Evolutionary conservation across 2,888 invertebrate genomes (phyloP).

Genomic region (Tinea semifulvella): DNA sequence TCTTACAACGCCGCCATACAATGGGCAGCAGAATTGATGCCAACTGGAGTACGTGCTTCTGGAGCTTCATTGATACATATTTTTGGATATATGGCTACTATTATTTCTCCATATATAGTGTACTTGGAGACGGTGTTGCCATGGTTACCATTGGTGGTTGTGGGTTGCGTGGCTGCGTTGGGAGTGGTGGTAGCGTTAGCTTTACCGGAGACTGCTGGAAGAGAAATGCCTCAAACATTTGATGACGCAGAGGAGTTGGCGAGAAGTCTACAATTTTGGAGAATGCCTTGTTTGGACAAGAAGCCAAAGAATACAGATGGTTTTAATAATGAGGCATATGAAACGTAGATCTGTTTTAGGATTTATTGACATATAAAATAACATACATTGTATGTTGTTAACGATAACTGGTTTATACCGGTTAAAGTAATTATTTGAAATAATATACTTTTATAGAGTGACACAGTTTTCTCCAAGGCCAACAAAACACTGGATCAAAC

Average conservation of each 20-base stretch:
- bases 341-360: neutral
- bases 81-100: conserved; percentile 35
- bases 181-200: conserved; percentile 29
- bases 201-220: conserved; percentile 43
- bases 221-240: conserved; percentile 47
- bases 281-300: conserved; percentile 32
- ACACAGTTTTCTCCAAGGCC: too few species aligned
- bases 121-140: conserved; percentile 32
- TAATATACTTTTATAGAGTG: too few species aligned
- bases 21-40: conserved; percentile 46
- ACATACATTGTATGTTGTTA: too few species aligned
- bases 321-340: neutral
- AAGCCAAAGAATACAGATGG: conserved; percentile 5
- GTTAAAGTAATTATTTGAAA: too few species aligned
- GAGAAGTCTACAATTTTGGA: conserved; percentile 31
- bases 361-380: too few species aligned
- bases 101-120: conserved; percentile 45
- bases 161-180: conserved; percentile 28
- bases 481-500: too few species aligned
- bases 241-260: conserved; percentile 40
- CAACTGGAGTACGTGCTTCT: conserved; percentile 40
- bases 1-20: conserved; percentile 33
- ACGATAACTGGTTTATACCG: too few species aligned
- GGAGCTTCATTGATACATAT: conserved; percentile 40
- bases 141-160: conserved; percentile 40